These are phyloP conservation scores for Hofmannophila pseudospretella DNA, from an alignment of 2,888 invertebrate species.

Conservation along the genomic window DNA sequence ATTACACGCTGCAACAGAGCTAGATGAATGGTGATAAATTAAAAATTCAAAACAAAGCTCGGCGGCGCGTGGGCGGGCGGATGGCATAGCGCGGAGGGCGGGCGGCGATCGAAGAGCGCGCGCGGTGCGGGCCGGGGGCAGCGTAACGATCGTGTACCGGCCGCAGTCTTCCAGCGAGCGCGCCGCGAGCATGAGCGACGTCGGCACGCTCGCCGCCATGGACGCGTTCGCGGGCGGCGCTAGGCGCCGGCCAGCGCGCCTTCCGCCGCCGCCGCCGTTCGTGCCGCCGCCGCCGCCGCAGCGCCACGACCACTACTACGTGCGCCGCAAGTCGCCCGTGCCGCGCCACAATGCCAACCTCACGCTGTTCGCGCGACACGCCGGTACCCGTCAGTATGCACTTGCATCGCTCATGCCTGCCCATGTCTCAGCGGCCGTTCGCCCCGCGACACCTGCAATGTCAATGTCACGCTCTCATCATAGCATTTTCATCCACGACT, in stretches of 20 bases:
- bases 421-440: conserved; percentile 12
- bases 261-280: conserved; percentile 71
- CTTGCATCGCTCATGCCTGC: conserved; percentile 21
- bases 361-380: conserved; percentile 67
- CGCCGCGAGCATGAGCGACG: conserved; percentile 74
- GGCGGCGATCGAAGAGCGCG: conserved; percentile 73
- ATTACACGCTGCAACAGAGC: conserved; percentile 42
- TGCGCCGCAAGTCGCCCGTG: conserved; percentile 71
- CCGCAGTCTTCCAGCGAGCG: conserved; percentile 75
- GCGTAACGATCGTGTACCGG: conserved; percentile 56
- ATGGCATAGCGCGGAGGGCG: conserved; percentile 55
- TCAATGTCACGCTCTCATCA: conserved; percentile 51
- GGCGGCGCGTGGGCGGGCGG: conserved; percentile 62
- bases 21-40: conserved; percentile 72
- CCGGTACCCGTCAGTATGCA: conserved; percentile 46
- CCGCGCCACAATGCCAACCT: conserved; percentile 62
- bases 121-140: conserved; percentile 58
- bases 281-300: conserved; percentile 70
- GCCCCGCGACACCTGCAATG: conserved; percentile 37
- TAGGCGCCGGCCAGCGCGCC: conserved; percentile 59
- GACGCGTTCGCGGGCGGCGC: conserved; percentile 76
- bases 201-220: conserved; percentile 75
- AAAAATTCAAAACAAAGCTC: conserved; percentile 75
- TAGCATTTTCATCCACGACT: conserved; percentile 20
- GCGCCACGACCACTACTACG: conserved; percentile 71